Percentiles rank a stretch among this genome's conserved stretches.
These are phyloP conservation scores for Diplazon laetatorius DNA, from an alignment of 2,888 invertebrate species.

Conservation along the genomic window DNA sequence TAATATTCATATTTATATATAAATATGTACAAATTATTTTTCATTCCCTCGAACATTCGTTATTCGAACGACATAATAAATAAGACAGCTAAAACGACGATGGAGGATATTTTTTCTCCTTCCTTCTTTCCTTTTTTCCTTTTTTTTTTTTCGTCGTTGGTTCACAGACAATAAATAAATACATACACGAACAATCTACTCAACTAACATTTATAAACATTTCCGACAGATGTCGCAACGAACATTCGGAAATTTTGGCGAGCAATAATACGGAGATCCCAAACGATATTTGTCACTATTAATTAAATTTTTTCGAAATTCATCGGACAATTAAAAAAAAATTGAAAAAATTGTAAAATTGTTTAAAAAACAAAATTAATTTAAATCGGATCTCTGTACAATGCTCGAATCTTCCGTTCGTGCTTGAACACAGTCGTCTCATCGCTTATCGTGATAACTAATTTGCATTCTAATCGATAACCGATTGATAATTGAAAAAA, in stretches of 20 bases:
- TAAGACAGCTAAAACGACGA: neutral
- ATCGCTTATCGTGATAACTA: conserved; percentile 47
- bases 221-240: conserved; percentile 69
- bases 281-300: neutral
- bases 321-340: neutral
- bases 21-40: no score
- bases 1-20: no score
- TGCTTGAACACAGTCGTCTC: conserved; percentile 27
- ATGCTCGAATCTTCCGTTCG: conserved; percentile 40
- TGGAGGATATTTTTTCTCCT: conserved; percentile 23
- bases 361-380: neutral
- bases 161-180: conserved; percentile 21
- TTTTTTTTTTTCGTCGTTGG: no score
- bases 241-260: conserved; percentile 67
- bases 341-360: neutral
- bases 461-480: conserved; percentile 62
- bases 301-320: conserved; percentile 1
- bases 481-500: no score
- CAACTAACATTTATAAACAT: conserved; percentile 74
- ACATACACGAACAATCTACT: conserved; percentile 66
- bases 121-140: no score
- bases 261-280: conserved; percentile 47
- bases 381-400: conserved; percentile 30
- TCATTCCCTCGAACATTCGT: neutral
- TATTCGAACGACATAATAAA: neutral